A percentile compares a stretch with the other conserved stretches of the same genome.
Conservation (phyloP, 64 coral and sea anemone species). For the Montipora efflorescens region DNA sequence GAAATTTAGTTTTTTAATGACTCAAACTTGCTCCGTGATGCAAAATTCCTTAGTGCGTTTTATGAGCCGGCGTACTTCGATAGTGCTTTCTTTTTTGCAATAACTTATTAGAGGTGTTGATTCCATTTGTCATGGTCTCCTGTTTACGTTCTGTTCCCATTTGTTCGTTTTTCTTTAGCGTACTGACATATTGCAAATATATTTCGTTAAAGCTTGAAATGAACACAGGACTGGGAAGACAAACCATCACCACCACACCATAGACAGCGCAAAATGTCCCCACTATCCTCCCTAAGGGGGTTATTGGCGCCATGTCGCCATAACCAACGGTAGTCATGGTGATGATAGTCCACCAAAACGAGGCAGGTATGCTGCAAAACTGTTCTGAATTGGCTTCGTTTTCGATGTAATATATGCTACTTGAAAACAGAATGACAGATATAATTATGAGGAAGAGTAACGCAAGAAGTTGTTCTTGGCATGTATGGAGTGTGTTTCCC, state of each 20-base stretch:
- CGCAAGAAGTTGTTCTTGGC: constrained; percentile 71
- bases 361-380: constrained; percentile 76
- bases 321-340: constrained; percentile 96
- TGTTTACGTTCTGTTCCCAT: neutral
- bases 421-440: constrained; percentile 76
- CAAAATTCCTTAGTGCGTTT: neutral
- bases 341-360: constrained; percentile 87
- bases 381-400: constrained; percentile 42
- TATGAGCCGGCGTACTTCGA: neutral
- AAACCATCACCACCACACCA: constrained; percentile 79
- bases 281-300: constrained; percentile 61
- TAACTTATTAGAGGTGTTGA: neutral
- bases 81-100: neutral
- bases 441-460: constrained; percentile 66
- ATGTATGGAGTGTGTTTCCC: constrained; percentile 70
- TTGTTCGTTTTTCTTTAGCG: neutral
- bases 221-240: constrained; percentile 86
- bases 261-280: constrained; percentile 82
- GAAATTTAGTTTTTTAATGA: neutral
- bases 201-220: constrained; percentile 85
- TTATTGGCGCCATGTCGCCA: constrained; percentile 75
- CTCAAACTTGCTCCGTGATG: neutral
- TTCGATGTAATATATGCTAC: constrained; percentile 74
- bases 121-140: neutral
- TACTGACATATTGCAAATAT: constrained; percentile 51